Base-by-base conservation (phyloP, 2,888 invertebrate genomes). In the Pteria penguin region DNA sequence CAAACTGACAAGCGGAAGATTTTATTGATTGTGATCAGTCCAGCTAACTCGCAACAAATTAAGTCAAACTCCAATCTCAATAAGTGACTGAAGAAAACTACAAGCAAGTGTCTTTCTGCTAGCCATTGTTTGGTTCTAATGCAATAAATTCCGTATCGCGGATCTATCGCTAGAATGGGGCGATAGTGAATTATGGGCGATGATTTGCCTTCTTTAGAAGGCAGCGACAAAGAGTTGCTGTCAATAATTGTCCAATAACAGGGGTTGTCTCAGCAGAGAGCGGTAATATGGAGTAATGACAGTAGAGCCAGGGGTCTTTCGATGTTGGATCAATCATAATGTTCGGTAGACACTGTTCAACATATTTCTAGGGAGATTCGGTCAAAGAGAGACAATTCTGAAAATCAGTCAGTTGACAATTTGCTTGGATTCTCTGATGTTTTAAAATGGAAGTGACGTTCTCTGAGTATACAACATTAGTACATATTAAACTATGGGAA, bases 21-120 rank as follows among this genome's bases (percentile, higher is more conserved):
- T 45, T 62, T 72, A 72, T 72, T 72, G 71, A 72, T 72, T 72
- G 63, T 54, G 32, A 45, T 55, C 54, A 72, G 62, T 33, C 63
- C 31, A 55, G 27, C 71, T 63, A 63, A 63, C 71, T 63, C 55
- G 54, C 32, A 45, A 63, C 71, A 72, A 72, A 72, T 72, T 72
- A 72, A 67, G 54, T 72, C 71, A 11, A 32, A 72, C 62, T 63
- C 63, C 45, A 45, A 14, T 45, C 45, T 0, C 45, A 45, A 45
- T 45, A 45, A 45, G 18, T 14, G 45, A 45, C 45, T 8, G 45
- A 45, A 45, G 45, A 45, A 45, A 18, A 18, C 11, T 8, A 45
- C 45, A 45, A 0, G 45, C 45, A 14, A 18, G 18, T 8, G 45
- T 45, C 45, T 45, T 45, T 14, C 45, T 45, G 1, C 45, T 45